These are phyloP conservation scores for Eurytoma adleriae DNA, from an alignment of 2,888 invertebrate genomes.

Conservation along the genomic window DNA sequence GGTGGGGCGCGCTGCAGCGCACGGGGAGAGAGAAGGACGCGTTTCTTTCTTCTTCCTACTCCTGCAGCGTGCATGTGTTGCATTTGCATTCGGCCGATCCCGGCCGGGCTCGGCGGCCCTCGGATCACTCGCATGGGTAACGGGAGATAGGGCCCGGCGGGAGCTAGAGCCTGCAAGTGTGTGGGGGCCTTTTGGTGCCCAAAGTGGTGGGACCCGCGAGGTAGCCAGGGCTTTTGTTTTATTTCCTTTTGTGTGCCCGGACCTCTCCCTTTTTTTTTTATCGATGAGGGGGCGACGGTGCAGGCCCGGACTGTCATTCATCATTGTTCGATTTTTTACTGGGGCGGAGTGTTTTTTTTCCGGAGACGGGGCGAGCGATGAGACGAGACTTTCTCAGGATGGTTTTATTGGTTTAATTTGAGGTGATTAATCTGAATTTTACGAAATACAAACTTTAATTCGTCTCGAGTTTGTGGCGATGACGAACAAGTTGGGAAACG, in stretches of 20 bases:
- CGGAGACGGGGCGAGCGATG: background rate
- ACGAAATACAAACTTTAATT: too few species aligned
- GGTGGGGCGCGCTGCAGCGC: too few species aligned
- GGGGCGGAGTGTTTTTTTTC: background rate
- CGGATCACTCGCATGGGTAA: constrained; percentile 14
- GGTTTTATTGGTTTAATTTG: background rate
- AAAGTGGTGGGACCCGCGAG: too few species aligned
- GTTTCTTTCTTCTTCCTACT: too few species aligned
- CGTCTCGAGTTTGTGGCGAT: too few species aligned
- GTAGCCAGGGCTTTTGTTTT: constrained; percentile 25
- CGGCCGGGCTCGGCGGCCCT: constrained; percentile 25
- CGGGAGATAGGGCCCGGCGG: constrained; percentile 13
- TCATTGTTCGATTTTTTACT: constrained; percentile 7
- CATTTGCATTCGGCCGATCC: constrained; percentile 27
- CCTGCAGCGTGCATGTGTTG: background rate
- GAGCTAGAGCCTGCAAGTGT: background rate
- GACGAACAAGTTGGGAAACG: too few species aligned
- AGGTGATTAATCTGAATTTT: background rate
- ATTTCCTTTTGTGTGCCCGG: constrained; percentile 19
- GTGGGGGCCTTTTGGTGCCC: too few species aligned
- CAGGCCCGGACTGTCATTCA: constrained; percentile 1
- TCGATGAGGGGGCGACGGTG: constrained; percentile 13
- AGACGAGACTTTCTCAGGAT: background rate
- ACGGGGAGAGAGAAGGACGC: background rate
- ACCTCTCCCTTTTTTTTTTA: background rate